Conservation (phyloP, 2,113 vertebrate genomes). For the Saccopteryx leptura region DNA sequence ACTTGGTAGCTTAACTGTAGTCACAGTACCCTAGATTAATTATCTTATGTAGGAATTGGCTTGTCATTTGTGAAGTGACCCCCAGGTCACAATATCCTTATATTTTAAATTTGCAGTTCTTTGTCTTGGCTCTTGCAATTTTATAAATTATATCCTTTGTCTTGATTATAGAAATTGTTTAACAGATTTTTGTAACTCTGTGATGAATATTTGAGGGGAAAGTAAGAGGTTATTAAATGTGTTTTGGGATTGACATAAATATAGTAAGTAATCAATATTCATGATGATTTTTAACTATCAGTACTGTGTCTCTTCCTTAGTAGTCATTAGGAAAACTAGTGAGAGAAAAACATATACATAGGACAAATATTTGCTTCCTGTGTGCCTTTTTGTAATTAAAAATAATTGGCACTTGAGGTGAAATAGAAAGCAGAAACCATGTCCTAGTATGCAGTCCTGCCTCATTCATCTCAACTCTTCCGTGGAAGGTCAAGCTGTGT, state of each 20-base stretch:
- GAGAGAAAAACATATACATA: not conserved
- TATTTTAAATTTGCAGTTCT: not conserved
- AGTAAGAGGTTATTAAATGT: conserved; percentile 59
- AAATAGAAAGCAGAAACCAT: conserved; percentile 7
- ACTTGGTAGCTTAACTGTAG: not conserved
- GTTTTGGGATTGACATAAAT: not conserved
- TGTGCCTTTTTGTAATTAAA: conserved; percentile 83
- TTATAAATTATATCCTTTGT: not conserved
- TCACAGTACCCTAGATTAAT: not conserved
- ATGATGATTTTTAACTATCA: conserved; percentile 45
- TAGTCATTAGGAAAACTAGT: conserved; percentile 55
- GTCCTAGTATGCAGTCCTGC: not conserved
- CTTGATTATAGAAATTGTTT: conserved; percentile 44
- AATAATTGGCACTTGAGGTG: conserved; percentile 79
- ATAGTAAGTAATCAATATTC: conserved; percentile 37
- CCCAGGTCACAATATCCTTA: not conserved
- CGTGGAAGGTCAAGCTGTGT: conserved; percentile 50
- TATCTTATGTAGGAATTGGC: not conserved
- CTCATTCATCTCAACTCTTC: not conserved
- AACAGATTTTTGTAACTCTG: conserved; percentile 48
- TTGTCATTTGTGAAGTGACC: not conserved
- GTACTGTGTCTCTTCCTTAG: not conserved
- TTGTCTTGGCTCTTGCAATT: not conserved
- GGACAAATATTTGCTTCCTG: conserved; percentile 69
- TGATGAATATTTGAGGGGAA: conserved; percentile 36